phyloP scores from a whole-genome alignment of 92 coral and sea anemone genomes.

The Galaxea fascicularis region DNA sequence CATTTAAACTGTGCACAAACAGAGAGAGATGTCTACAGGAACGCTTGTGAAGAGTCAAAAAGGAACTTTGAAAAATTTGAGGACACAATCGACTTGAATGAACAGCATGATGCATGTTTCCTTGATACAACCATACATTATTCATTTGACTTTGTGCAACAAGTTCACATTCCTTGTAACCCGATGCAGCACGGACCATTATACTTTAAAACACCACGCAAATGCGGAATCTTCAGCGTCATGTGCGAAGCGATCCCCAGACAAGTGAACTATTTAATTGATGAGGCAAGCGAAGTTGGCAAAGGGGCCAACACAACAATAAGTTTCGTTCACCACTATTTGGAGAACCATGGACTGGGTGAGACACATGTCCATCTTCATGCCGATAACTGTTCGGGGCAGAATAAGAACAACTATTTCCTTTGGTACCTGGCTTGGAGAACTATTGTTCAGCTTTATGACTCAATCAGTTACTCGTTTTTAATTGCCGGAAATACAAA shows the following conservation, averaged over 20 bases:
- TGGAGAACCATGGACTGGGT: neutral
- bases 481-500: neutral
- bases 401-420: neutral
- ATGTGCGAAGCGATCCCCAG: no score
- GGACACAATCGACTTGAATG: neutral
- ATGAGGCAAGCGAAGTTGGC: neutral
- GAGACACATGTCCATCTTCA: neutral
- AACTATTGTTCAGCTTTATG: no score
- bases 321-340: neutral
- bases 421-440: neutral
- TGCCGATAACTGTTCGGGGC: neutral
- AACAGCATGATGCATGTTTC: no score
- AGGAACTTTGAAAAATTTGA: neutral
- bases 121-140: neutral
- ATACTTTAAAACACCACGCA: neutral
- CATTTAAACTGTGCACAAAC: neutral
- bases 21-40: conserved; percentile 5
- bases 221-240: no score
- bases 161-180: no score
- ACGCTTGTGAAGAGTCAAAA: neutral
- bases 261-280: no score
- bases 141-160: neutral
- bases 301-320: no score
- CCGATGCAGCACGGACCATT: neutral
- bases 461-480: neutral